Evolutionary conservation across 2,888 invertebrate genomes (phyloP).

Genomic region (Diarsia brunnea): DNA sequence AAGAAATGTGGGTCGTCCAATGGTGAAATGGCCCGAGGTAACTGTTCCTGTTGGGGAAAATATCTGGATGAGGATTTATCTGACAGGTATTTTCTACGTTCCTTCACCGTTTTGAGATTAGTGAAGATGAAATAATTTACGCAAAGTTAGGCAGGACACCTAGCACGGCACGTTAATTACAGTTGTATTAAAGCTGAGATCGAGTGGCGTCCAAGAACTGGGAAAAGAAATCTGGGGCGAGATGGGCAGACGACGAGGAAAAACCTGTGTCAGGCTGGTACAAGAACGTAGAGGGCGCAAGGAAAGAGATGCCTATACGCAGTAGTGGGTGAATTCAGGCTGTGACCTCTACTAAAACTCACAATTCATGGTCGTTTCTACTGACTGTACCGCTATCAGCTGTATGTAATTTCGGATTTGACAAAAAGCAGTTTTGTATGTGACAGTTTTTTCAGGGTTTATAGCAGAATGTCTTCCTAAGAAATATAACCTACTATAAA

Average conservation of each 20-base stretch:
- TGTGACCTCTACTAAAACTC: neutral
- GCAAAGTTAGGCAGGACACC: neutral
- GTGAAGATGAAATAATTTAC: neutral
- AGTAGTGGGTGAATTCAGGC: neutral
- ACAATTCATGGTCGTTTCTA: neutral
- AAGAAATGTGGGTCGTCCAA: too few relatives aligned
- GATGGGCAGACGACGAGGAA: neutral
- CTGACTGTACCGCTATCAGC: neutral
- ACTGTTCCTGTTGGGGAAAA: too few relatives aligned
- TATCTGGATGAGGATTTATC: too few relatives aligned
- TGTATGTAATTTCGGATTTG: neutral
- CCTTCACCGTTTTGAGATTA: neutral
- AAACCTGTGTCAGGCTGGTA: neutral
- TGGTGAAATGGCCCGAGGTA: too few relatives aligned
- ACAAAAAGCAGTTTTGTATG: neutral
- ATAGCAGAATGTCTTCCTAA: neutral
- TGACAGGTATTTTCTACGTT: neutral
- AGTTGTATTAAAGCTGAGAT: neutral
- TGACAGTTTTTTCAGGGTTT: neutral
- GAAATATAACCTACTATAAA: neutral
- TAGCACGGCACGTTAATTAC: neutral
- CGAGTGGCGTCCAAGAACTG: neutral
- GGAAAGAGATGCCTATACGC: neutral
- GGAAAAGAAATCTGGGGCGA: neutral
- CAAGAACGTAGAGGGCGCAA: neutral